Evolutionary conservation across 2,797 vertebrate genomes (phyloP), one percentile per base, ranked within the genome.

Genomic region (Dendrocincla tyrannina): DNA sequence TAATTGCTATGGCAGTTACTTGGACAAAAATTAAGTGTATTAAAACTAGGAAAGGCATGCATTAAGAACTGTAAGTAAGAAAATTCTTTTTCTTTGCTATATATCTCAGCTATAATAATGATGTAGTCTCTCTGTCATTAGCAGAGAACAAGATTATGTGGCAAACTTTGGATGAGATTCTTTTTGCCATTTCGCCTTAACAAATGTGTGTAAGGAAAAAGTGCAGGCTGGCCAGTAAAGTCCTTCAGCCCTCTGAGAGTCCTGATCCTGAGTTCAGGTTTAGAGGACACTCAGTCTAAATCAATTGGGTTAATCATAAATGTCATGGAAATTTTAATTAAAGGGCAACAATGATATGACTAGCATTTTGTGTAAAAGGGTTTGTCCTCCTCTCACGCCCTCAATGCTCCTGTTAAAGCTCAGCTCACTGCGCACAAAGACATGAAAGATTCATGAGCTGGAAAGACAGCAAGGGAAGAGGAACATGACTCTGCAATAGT

Each of bases 381-480:
- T 23, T 87, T 69, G 39, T 79, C 28, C 17, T 88, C 8, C 12
- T 66, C 67, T 93, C 37, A 55, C 0, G 1, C 25, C 10, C 27
- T 82, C 53, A 62, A 23, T 44, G 42, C 15, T 94, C 42, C 59
- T 69, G 39, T 55, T 82, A 87, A 73, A 93, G 23, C 78, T 91
- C 67, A 79, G 25, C 70, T 93, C 41, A 25, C 52, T 63, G n/a
- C 44, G 35, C 35, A 64, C 41, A 55, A 69, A 50, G 16, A 18
- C 76, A 93, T 82, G 78, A 85, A 95, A 94, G 64, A 94, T 87
- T 93, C 52, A 85, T 91, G 75, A 95, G 17, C 53, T 80, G 56
- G 64, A 91, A 82, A 85, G 50, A 67, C 20, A 82, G 33, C 14
- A 52, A 79, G 47, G 13, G 30, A 68, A 93, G 66, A 72, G 23